A percentile compares a stretch with the other conserved stretches of the same genome.
Evolutionary conservation across 1,140 invertebrate genomes (phyloP).

Genomic region (Lethocerus indicus): DNA sequence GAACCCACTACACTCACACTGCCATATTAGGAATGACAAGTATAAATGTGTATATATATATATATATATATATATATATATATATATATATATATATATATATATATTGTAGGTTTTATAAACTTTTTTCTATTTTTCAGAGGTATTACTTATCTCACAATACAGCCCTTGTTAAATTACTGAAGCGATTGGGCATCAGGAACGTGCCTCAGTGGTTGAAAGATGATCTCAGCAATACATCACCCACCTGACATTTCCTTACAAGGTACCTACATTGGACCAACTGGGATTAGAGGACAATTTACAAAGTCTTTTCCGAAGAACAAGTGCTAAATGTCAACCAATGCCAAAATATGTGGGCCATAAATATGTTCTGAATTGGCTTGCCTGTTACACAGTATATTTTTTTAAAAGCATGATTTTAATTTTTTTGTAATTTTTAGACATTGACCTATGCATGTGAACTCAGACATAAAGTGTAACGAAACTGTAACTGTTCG

Average conservation of each 20-base stretch:
- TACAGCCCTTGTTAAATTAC: slow-evolving; percentile 78
- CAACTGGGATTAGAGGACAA: too few relatives aligned
- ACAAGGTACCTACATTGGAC: too few relatives aligned
- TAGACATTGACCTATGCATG: too few relatives aligned
- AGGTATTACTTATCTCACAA: slow-evolving; percentile 85
- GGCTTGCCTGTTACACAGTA: too few relatives aligned
- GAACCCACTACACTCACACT: background rate
- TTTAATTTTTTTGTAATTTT: too few relatives aligned
- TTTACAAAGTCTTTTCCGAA: too few relatives aligned
- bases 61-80: background rate
- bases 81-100: background rate
- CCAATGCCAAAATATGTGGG: too few relatives aligned
- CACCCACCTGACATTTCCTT: slow-evolving; percentile 18
- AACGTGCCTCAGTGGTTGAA: slow-evolving; percentile 85
- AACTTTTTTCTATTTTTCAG: slow-evolving; percentile 26
- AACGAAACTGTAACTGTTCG: too few relatives aligned
- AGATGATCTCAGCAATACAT: slow-evolving; percentile 59
- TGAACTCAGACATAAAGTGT: too few relatives aligned
- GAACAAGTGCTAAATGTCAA: too few relatives aligned
- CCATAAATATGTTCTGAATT: too few relatives aligned
- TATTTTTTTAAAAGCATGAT: too few relatives aligned
- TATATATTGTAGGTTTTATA: background rate
- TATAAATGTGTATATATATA: background rate
- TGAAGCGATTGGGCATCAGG: slow-evolving; percentile 63
- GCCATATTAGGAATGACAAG: background rate